Conservation (phyloP, 2,113 vertebrate genomes). For the Cephalopholis sonnerati region DNA sequence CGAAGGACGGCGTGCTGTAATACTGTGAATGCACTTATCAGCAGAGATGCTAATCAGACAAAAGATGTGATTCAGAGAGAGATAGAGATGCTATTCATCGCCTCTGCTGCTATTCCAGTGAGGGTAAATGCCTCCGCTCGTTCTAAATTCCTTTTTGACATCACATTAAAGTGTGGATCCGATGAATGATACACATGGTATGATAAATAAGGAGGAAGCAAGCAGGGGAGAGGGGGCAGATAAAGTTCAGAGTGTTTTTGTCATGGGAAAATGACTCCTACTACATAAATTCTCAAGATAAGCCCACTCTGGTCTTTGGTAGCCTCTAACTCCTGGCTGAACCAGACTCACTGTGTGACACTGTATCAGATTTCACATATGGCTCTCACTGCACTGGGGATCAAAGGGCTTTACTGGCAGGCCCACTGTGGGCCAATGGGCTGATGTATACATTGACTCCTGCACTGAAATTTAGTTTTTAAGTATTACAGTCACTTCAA, state of each 20-base stretch:
- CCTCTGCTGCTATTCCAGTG: neutral
- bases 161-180: slow-evolving; percentile 5
- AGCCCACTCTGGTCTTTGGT: slow-evolving; percentile 31
- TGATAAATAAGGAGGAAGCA: neutral
- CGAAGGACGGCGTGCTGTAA: slow-evolving; percentile 16
- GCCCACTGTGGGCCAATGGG: slow-evolving; percentile 58
- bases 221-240: neutral
- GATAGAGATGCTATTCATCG: neutral
- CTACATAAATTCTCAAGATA: slow-evolving; percentile 53
- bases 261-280: slow-evolving; percentile 37
- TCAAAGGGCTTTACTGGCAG: slow-evolving; percentile 67
- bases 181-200: neutral
- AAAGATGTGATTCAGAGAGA: slow-evolving; percentile 19
- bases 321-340: slow-evolving; percentile 69
- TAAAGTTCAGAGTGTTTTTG: slow-evolving; percentile 35
- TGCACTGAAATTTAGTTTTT: slow-evolving; percentile 38
- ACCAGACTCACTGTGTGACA: slow-evolving; percentile 66
- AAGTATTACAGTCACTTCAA: slow-evolving; percentile 65
- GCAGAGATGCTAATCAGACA: slow-evolving; percentile 26
- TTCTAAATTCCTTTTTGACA: neutral
- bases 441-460: slow-evolving; percentile 47
- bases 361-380: slow-evolving; percentile 74
- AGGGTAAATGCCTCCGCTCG: neutral
- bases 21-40: slow-evolving; percentile 28
- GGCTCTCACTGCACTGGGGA: slow-evolving; percentile 59